Base-by-base conservation (phyloP, 2,888 invertebrate species). In the Eupithecia exiguata region DNA sequence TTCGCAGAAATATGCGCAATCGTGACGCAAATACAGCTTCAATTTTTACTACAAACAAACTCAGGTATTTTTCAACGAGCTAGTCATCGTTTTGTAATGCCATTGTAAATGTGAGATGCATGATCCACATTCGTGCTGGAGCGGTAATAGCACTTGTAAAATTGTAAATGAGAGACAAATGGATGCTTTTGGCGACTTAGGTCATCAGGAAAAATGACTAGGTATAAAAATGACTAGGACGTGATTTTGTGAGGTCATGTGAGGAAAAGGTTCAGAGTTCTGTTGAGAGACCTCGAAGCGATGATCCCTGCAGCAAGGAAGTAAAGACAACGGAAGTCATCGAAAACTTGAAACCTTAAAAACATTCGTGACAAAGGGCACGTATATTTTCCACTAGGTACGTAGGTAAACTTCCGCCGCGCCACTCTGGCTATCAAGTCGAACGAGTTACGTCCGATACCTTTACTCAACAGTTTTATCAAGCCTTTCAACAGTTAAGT, bases 11-110 rank as follows among this genome's bases (percentile, higher is more conserved):
- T 61, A 71, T 71, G 72, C 71, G 76, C 76, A 76, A 73, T 71
- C 73, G 65, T 75, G 80, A 80, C 77, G 80, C 77, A 82, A 80
- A 78, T 74, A 78, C 77, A 77, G 72, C 79, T 79, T 80, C 80
- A 71, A 70, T 81, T 74, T 71, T 74, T 71, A 76, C 75, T 77
- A 77, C 80, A 79, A 82, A 82, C 80, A 78, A 80, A 81, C 78
- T 25, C 49, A 61, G 69, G 49, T 46, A 69, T 72, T 67, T 72
- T 75, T 72, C 69, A 72, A 53, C 53, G 67, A 53, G 49, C n/a
- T 69, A 66, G 69, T 74, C 70, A 68, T 74, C 67, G 38, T 67
- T 62, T 62, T 35, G 61, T 18, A 43, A 62, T 62, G 30, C 16
- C 68, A 43, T 62, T 69, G 40, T 58, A 69, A 69, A 61, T 21